Evolutionary conservation across 2,888 invertebrate genomes (phyloP).

Genomic region (Ennomos fuscantarius): DNA sequence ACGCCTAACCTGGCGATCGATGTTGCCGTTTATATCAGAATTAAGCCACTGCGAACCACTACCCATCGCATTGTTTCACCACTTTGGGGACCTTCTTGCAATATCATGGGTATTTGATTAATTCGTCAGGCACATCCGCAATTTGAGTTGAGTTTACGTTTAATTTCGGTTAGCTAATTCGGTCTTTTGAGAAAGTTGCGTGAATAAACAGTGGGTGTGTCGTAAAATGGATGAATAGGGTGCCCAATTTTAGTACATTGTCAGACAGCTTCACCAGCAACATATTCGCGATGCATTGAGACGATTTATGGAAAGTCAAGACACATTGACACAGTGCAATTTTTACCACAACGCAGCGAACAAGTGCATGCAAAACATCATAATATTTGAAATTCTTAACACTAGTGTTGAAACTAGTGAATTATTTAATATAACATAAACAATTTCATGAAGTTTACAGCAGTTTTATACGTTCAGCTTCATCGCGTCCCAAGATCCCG

Average conservation of each 20-base stretch:
- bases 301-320: no score
- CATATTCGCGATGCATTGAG: no score
- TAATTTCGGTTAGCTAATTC: conserved; percentile 45
- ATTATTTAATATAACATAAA: no score
- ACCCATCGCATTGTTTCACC: conserved; percentile 48
- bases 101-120: conserved; percentile 43
- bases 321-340: no score
- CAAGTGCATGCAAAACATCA: no score
- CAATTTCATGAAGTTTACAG: no score
- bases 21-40: conserved; percentile 61
- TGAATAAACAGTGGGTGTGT: conserved; percentile 39
- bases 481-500: conserved; percentile 10
- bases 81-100: conserved; percentile 39
- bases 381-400: no score
- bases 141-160: conserved; percentile 41
- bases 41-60: conserved; percentile 56
- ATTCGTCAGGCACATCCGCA: conserved; percentile 38
- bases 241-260: conserved; percentile 1
- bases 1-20: conserved; percentile 56
- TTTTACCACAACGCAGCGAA: no score
- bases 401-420: no score
- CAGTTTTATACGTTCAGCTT: no score
- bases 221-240: conserved; percentile 43
- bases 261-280: no score
- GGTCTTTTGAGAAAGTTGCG: conserved; percentile 38